Evolutionary conservation across 1,140 invertebrate genomes (phyloP), one percentile per base, ranked within the genome.

Genomic region (Drosophila truncata): DNA sequence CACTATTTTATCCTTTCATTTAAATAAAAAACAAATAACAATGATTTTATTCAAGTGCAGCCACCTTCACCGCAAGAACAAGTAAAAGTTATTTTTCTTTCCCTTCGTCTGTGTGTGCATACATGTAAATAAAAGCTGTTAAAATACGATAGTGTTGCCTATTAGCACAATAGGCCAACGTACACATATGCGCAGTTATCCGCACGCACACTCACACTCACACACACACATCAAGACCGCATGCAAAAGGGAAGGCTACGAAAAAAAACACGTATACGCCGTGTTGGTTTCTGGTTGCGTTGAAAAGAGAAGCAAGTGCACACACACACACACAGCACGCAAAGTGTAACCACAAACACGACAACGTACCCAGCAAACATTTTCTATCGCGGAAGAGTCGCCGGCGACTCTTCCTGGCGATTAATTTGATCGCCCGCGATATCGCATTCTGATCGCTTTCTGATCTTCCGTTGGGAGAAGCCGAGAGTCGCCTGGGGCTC

Each of bases 61-160:
- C 16, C 8, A 20, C 47, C 11, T 7, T 18, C 20, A 9, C 20
- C 16, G 47, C 20, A 54, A 23, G 37, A 66, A 33, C 13, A 66
- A 70, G 61, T 50, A 42, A 65, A 65, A 52, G 69, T 63, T 54
- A 23, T 64, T 74, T n/a, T 73, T 42, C 62, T 42, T n/a, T 67
- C 9, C 18, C 27, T 25, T 25, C n/a, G 27, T 59, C 27, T 3
- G 27, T 18, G 71, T 57, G 33, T 6, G 41, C 60, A 37, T 39
- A 49, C 62, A 67, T 88, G 85, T 81, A 85, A 87, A 84, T 88
- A 90, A 78, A 81, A 90, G 73, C 85, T 90, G 85, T 90, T 88
- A 90, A 88, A 88, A 88, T 88, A 84, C 86, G 85, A 88, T 90
- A 88, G 81, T 80, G 82, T 70, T 88, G 81, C 78, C 85, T 90